These are phyloP conservation scores for Otolemur crassicaudatus DNA, from an alignment of 2,797 vertebrate genomes.

Conservation along the genomic window DNA sequence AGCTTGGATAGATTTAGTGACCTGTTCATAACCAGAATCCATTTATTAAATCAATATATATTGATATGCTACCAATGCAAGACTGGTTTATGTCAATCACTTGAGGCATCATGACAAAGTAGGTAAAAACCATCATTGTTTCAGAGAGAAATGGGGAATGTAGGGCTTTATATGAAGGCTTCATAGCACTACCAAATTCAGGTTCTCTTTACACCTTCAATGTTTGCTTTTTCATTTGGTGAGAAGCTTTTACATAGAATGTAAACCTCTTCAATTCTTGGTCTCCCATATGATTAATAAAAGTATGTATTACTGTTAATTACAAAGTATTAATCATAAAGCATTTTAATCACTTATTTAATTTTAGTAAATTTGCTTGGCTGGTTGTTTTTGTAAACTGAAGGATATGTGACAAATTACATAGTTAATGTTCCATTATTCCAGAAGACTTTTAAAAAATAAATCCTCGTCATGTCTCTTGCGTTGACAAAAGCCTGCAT, in stretches of 20 bases:
- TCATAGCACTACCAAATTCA: not conserved
- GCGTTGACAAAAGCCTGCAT: not conserved
- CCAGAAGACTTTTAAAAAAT: not conserved
- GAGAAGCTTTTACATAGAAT: not conserved
- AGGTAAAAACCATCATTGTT: not conserved
- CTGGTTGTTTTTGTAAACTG: not conserved
- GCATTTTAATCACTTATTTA: not conserved
- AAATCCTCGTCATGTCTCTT: not conserved
- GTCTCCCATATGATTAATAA: not conserved
- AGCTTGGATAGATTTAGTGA: not conserved
- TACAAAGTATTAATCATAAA: not conserved
- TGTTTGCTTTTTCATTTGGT: not conserved
- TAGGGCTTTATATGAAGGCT: not conserved
- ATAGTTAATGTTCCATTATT: not conserved
- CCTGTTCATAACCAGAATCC: not conserved
- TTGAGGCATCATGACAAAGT: not conserved
- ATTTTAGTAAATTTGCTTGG: not conserved
- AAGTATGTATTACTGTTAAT: not conserved
- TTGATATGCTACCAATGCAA: not conserved
- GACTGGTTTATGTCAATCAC: not conserved
- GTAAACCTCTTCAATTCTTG: not conserved
- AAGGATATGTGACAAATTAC: not conserved
- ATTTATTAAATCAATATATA: not conserved
- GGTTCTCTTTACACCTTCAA: not conserved
- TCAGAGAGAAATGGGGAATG: not conserved